These are phyloP conservation scores for Dolomedes plantarius DNA, from an alignment of 2,888 invertebrate genomes.

Conservation along the genomic window DNA sequence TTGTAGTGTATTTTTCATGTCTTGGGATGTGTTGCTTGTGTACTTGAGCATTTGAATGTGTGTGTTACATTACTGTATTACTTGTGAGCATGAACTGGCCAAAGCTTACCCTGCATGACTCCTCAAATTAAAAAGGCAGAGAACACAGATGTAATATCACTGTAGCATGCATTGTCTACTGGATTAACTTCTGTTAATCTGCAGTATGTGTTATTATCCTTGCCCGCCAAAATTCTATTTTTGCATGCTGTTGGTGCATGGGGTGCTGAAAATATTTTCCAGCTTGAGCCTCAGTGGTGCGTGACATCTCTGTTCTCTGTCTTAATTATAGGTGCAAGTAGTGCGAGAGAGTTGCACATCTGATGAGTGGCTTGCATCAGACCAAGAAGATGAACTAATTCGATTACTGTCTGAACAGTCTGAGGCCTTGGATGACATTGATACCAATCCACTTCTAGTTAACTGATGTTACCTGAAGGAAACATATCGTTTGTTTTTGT, in stretches of 20 bases:
- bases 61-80: too few relatives aligned
- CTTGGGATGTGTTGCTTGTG: too few relatives aligned
- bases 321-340: conserved; percentile 65
- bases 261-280: background rate
- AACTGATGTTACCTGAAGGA: conserved; percentile 5
- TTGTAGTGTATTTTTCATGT: too few relatives aligned
- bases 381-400: conserved; percentile 86
- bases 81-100: conserved; percentile 28
- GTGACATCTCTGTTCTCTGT: conserved; percentile 73
- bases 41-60: too few relatives aligned
- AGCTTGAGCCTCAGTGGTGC: conserved; percentile 32
- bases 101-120: conserved; percentile 35
- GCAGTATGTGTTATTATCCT: background rate
- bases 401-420: conserved; percentile 82
- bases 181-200: background rate
- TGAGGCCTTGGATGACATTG: conserved; percentile 71
- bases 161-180: conserved; percentile 16
- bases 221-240: background rate
- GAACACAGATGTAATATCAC: conserved; percentile 63
- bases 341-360: conserved; percentile 73
- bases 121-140: conserved; percentile 34
- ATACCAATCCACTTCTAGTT: conserved; percentile 68
- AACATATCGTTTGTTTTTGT: background rate
- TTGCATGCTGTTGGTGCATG: conserved; percentile 17
- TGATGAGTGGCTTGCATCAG: conserved; percentile 84